phyloP scores from a whole-genome alignment of 2,888 invertebrate genomes.

The Oscheius sp. region DNA sequence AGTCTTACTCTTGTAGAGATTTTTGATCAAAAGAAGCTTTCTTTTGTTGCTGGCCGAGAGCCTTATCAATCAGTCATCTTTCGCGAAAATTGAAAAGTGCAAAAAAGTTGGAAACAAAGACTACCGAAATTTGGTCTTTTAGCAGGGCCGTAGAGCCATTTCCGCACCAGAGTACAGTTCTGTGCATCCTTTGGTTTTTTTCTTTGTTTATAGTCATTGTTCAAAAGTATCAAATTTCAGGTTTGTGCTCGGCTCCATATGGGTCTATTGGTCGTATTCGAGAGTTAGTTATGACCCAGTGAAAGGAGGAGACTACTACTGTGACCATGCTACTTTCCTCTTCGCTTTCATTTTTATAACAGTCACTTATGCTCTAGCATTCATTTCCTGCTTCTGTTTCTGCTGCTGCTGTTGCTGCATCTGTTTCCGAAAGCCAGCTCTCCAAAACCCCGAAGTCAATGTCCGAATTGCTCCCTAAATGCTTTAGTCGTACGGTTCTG shows the following conservation, averaged over 20 bases:
- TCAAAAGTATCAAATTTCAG: conserved; percentile 27
- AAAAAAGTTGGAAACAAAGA: conserved; percentile 1
- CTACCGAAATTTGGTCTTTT: conserved; percentile 2
- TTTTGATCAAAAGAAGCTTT: too few species aligned
- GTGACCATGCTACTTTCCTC: conserved; percentile 12
- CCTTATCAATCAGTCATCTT: too few species aligned
- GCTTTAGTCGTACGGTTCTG: background rate
- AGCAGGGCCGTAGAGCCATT: background rate
- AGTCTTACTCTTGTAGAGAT: too few species aligned
- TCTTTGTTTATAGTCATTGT: background rate
- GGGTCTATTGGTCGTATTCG: conserved; percentile 42
- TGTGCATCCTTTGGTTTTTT: background rate
- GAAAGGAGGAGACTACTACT: conserved; percentile 12
- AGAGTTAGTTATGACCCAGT: conserved; percentile 9
- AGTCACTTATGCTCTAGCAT: conserved; percentile 41
- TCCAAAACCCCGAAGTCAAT: background rate
- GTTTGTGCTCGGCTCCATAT: conserved; percentile 51
- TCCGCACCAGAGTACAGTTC: conserved; percentile 24
- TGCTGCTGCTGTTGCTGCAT: conserved; percentile 55
- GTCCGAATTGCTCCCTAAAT: conserved; percentile 4
- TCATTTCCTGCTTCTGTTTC: conserved; percentile 40
- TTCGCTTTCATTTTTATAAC: conserved; percentile 47
- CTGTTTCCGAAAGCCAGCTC: conserved; percentile 34
- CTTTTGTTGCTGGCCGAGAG: too few species aligned
- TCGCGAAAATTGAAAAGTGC: too few species aligned